Conservation (phyloP, 2,113 vertebrate genomes). For the Phrynosoma platyrhinos region DNA sequence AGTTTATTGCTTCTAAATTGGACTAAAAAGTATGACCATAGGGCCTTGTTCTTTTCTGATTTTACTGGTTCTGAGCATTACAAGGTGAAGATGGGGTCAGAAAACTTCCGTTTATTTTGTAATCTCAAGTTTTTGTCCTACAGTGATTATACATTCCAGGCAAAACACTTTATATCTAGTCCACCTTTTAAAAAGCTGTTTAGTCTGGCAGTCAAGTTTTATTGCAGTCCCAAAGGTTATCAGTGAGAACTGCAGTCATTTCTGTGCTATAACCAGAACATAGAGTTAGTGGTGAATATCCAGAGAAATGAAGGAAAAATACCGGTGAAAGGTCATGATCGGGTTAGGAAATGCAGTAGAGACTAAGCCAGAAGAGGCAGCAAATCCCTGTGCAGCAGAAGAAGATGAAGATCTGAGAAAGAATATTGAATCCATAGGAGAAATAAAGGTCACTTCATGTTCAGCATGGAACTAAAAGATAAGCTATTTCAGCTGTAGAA, state of each 20-base stretch:
- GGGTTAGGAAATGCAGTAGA: constrained; percentile 14
- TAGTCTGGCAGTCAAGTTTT: not conserved
- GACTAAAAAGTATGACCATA: not conserved
- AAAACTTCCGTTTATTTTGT: not conserved
- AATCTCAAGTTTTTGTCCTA: not conserved
- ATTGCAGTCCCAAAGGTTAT: constrained; percentile 12
- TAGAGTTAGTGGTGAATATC: constrained; percentile 9
- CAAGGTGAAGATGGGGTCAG: not conserved
- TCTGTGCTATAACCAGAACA: constrained; percentile 21
- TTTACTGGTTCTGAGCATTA: not conserved
- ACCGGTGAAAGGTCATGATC: constrained; percentile 6
- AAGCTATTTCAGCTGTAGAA: constrained; percentile 50
- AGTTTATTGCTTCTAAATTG: not conserved
- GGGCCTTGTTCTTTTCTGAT: not conserved
- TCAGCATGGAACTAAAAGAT: not conserved
- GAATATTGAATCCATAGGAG: not conserved
- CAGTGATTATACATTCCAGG: not conserved
- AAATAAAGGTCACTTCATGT: constrained; percentile 20
- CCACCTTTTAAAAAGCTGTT: not conserved
- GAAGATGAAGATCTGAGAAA: constrained; percentile 37
- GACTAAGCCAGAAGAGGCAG: constrained; percentile 20
- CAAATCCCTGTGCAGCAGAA: constrained; percentile 43
- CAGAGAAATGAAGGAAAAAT: constrained; percentile 28
- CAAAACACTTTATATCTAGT: not conserved
- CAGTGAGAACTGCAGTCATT: not conserved